A percentile compares a stretch with the other conserved stretches of the same genome.
These are phyloP conservation scores for Furcula furcula DNA, from an alignment of 2,888 invertebrate species.

Conservation along the genomic window DNA sequence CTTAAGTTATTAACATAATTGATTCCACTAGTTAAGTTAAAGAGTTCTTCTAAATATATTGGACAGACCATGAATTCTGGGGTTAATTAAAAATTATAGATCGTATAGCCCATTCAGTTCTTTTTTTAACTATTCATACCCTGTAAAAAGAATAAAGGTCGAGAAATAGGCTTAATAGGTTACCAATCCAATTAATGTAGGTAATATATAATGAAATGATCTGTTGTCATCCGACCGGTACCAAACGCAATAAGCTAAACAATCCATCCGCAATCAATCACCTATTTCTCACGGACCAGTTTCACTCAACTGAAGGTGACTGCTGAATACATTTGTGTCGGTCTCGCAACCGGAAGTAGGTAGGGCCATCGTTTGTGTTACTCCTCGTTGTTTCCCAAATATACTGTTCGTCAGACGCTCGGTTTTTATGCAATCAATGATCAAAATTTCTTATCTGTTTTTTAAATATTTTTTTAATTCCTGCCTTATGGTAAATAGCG, in stretches of 20 bases:
- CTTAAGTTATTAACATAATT: too few species aligned
- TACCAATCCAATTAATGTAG: conserved; percentile 2
- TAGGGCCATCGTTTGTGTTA: conserved; percentile 62
- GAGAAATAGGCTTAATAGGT: conserved; percentile 1
- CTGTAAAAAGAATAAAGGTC: too few species aligned
- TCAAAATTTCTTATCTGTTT: too few species aligned
- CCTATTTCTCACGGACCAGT: conserved; percentile 69
- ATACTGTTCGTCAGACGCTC: conserved; percentile 36
- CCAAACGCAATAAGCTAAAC: conserved; percentile 29
- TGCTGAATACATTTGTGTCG: conserved; percentile 64
- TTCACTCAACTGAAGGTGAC: conserved; percentile 65
- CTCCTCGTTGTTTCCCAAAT: conserved; percentile 58
- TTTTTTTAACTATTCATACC: too few species aligned
- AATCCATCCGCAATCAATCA: conserved; percentile 40
- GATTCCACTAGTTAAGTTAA: too few species aligned
- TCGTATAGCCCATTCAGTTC: too few species aligned
- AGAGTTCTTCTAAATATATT: too few species aligned
- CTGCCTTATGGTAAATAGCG: too few species aligned
- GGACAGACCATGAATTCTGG: too few species aligned
- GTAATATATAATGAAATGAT: conserved; percentile 21
- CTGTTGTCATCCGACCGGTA: conserved; percentile 29
- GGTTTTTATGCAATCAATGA: conserved; percentile 16
- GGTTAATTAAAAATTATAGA: too few species aligned
- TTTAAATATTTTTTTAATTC: too few species aligned
- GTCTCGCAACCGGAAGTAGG: conserved; percentile 64